These are phyloP conservation scores for Monodelphis domestica DNA, from an alignment of 2,797 vertebrate species.

Conservation along the genomic window DNA sequence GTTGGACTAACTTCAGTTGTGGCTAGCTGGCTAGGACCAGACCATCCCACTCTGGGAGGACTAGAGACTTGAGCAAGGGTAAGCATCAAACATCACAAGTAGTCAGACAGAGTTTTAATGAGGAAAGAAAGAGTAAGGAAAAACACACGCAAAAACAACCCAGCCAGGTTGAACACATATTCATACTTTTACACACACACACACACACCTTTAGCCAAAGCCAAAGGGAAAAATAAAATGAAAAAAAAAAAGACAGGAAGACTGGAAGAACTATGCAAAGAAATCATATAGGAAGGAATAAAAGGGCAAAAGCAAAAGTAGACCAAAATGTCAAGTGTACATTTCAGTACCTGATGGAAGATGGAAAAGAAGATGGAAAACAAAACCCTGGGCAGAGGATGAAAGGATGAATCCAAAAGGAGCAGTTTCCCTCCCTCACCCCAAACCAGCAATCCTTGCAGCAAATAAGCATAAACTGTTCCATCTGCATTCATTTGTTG, in stretches of 20 bases:
- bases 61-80: not conserved
- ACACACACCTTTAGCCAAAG: not conserved
- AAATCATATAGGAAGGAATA: too few species aligned
- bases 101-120: not conserved
- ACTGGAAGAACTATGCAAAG: slow-evolving; percentile 21
- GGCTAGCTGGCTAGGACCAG: slow-evolving; percentile 4
- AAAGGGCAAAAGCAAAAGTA: not conserved
- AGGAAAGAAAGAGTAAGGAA: not conserved
- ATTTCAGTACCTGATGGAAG: not conserved
- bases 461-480: not conserved
- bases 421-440: not conserved
- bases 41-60: not conserved
- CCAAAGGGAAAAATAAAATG: too few species aligned
- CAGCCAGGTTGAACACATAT: not conserved
- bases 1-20: not conserved
- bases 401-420: not conserved
- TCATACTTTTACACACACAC: not conserved
- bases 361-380: slow-evolving; percentile 8
- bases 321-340: not conserved
- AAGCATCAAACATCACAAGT: not conserved
- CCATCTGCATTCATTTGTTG: not conserved
- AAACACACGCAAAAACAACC: not conserved
- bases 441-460: not conserved
- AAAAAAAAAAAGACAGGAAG: not conserved
- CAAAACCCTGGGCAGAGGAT: not conserved